Evolutionary conservation across 2,888 invertebrate genomes (phyloP).

Genomic region (Cephus pulcher): DNA sequence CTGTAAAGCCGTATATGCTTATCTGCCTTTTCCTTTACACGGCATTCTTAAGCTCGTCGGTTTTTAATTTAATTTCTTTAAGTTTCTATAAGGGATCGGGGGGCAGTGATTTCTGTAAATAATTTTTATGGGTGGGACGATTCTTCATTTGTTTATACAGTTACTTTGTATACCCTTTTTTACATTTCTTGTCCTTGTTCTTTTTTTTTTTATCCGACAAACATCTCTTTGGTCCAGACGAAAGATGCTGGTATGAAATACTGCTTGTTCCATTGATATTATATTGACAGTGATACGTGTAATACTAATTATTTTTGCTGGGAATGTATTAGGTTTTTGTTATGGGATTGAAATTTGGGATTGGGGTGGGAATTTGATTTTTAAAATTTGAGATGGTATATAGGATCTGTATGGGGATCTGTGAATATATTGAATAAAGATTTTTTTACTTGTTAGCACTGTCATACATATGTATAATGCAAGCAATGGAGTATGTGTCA

Average conservation of each 20-base stretch:
- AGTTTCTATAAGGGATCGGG: neutral
- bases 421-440: neutral
- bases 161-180: neutral
- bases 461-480: neutral
- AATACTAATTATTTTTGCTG: neutral
- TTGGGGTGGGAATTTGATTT: neutral
- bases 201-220: neutral
- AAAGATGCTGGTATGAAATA: neutral
- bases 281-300: neutral
- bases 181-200: neutral
- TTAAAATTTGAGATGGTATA: neutral
- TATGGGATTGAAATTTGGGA: neutral
- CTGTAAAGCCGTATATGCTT: neutral
- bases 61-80: neutral
- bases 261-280: neutral
- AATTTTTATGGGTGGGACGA: neutral
- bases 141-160: neutral
- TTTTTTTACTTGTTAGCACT: neutral
- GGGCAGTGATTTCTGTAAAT: neutral
- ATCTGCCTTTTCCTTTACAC: constrained; percentile 7
- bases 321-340: neutral
- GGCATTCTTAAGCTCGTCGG: neutral
- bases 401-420: neutral
- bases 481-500: constrained; percentile 22
- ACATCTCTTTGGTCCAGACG: neutral